Conservation (phyloP, 1,140 invertebrate genomes). For the Papilio polyxenes region DNA sequence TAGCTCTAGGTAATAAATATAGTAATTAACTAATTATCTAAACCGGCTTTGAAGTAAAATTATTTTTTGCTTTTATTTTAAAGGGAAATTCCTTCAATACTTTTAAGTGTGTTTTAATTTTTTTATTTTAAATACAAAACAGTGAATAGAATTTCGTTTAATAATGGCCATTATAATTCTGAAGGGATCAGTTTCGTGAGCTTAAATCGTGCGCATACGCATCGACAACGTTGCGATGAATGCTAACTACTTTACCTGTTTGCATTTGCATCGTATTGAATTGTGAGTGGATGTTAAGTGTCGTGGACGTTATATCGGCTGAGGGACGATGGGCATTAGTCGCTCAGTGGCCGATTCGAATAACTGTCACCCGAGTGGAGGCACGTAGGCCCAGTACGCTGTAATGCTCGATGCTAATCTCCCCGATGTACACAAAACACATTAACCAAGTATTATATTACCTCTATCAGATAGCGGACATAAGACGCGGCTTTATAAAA, state of each 20-base stretch:
- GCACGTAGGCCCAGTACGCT: constrained; percentile 11
- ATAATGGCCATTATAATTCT: constrained; percentile 32
- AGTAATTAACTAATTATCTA: constrained; percentile 27
- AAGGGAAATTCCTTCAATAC: background rate
- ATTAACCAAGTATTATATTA: constrained; percentile 37
- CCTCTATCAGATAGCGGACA: constrained; percentile 37
- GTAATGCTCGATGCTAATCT: constrained; percentile 35
- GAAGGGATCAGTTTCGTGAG: constrained; percentile 37
- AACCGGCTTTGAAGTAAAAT: constrained; percentile 13
- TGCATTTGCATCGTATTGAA: constrained; percentile 36
- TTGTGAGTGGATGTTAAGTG: constrained; percentile 32
- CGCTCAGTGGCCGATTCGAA: constrained; percentile 8
- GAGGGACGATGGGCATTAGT: constrained; percentile 15
- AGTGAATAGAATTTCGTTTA: constrained; percentile 25
- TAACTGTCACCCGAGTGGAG: constrained; percentile 36
- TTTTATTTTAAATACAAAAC: background rate
- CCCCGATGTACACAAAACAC: constrained; percentile 26
- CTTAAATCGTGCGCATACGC: constrained; percentile 38
- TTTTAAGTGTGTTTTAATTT: constrained; percentile 2
- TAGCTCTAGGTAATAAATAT: constrained; percentile 3
- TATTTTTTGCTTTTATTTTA: background rate
- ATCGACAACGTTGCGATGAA: constrained; percentile 28
- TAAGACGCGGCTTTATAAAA: constrained; percentile 32
- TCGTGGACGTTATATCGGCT: constrained; percentile 30
- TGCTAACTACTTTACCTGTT: constrained; percentile 34